Conservation (phyloP, 2,888 invertebrate species). For the Pemphredon lugubris region DNA sequence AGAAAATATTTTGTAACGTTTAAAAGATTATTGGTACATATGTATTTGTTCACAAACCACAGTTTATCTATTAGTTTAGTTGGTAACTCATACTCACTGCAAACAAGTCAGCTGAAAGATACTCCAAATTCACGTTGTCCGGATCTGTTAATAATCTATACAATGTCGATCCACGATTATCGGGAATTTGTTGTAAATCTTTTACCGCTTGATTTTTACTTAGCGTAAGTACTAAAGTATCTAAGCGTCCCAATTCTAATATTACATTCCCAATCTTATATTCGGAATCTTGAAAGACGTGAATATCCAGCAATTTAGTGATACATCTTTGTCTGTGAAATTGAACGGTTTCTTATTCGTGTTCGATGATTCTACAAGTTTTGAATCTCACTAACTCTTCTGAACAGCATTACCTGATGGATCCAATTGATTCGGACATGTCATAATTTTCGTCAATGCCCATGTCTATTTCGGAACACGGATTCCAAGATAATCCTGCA, state of each 20-base stretch:
- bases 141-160: conserved; percentile 84
- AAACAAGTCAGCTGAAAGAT: conserved; percentile 83
- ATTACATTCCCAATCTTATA: conserved; percentile 82
- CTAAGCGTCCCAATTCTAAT: conserved; percentile 83
- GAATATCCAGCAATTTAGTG: conserved; percentile 82
- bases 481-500: conserved; percentile 84
- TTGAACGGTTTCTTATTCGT: neutral
- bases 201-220: conserved; percentile 81
- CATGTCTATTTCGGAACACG: conserved; percentile 79
- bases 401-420: conserved; percentile 68
- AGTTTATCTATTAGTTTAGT: neutral
- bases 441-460: conserved; percentile 73
- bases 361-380: too few species aligned
- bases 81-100: conserved; percentile 82
- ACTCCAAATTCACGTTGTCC: conserved; percentile 84
- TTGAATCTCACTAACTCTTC: too few species aligned
- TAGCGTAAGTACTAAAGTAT: conserved; percentile 82
- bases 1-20: neutral
- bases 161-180: conserved; percentile 83
- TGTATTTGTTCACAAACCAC: neutral
- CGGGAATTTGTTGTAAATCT: conserved; percentile 82
- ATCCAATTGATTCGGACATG: conserved; percentile 63
- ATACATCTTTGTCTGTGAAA: conserved; percentile 76
- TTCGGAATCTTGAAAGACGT: conserved; percentile 82
- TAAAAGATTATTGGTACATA: neutral